Evolutionary conservation across 2,797 vertebrate species (phyloP).

Genomic region (Lacerta viridis): DNA sequence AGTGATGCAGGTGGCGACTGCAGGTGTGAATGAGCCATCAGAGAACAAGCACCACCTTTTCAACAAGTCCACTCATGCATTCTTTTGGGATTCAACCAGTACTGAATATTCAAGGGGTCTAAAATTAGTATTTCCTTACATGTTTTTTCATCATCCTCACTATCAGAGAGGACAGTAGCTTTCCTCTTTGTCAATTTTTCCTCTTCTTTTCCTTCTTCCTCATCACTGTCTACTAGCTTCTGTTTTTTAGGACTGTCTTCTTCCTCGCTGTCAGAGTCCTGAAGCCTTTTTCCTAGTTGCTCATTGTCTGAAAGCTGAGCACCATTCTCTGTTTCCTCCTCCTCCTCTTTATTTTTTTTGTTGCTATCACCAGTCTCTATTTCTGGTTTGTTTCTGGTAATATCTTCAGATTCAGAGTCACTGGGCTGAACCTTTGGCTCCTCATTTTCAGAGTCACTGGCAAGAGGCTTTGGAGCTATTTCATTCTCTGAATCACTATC

Average conservation of each 20-base stretch:
- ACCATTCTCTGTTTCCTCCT: constrained; percentile 80
- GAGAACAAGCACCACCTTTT: background rate
- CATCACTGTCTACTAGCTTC: constrained; percentile 83
- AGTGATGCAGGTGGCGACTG: background rate
- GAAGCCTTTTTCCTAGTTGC: constrained; percentile 74
- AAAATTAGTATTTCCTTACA: constrained; percentile 74
- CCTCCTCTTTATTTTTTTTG: constrained; percentile 71
- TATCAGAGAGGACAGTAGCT: constrained; percentile 92
- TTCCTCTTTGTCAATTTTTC: constrained; percentile 92
- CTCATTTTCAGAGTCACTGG: constrained; percentile 84
- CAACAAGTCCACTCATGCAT: background rate
- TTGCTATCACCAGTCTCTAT: constrained; percentile 84
- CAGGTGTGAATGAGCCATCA: background rate
- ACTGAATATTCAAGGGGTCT: background rate
- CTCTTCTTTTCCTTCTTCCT: constrained; percentile 83
- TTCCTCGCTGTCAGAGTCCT: constrained; percentile 84
- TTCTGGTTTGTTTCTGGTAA: constrained; percentile 75
- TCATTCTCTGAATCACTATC: constrained; percentile 80
- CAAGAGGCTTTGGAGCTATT: constrained; percentile 65
- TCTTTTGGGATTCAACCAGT: background rate
- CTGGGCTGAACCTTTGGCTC: constrained; percentile 61
- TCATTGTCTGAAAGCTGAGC: constrained; percentile 87
- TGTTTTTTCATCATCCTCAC: constrained; percentile 89
- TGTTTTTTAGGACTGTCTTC: constrained; percentile 77
- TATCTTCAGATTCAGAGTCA: constrained; percentile 80